Percentiles rank a stretch among this genome's conserved stretches.
Conservation (phyloP, 2,113 vertebrate genomes). For the Larimichthys crocea region DNA sequence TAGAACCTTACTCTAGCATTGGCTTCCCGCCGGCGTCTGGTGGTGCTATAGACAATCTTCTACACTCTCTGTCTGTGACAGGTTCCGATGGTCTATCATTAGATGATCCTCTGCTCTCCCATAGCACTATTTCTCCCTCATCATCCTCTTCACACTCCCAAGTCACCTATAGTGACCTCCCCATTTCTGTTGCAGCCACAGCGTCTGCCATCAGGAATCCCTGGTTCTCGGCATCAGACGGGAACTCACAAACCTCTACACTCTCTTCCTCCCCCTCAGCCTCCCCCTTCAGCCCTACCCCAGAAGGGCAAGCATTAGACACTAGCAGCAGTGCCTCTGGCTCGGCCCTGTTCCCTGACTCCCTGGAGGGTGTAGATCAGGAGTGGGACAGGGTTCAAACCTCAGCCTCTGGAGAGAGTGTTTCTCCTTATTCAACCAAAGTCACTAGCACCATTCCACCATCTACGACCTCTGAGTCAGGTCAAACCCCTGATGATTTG, state of each 20-base stretch:
- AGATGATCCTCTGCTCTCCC: constrained; percentile 70
- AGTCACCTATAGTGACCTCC: constrained; percentile 73
- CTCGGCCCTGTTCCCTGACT: constrained; percentile 85
- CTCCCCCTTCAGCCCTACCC: constrained; percentile 45
- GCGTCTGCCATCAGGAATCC: constrained; percentile 73
- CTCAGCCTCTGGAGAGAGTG: constrained; percentile 78
- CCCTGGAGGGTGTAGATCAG: constrained; percentile 86
- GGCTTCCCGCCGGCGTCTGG: constrained; percentile 73
- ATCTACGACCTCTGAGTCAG: constrained; percentile 35
- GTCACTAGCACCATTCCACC: constrained; percentile 22
- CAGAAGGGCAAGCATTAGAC: constrained; percentile 76
- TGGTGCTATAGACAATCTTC: constrained; percentile 63
- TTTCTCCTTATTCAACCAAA: constrained; percentile 26
- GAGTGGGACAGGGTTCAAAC: constrained; percentile 82
- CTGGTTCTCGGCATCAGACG: constrained; percentile 72
- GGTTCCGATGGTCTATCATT: constrained; percentile 58
- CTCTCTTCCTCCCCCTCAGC: constrained; percentile 62
- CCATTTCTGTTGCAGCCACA: constrained; percentile 84
- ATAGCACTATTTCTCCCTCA: constrained; percentile 48
- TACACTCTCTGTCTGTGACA: constrained; percentile 59
- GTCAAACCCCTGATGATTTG: constrained; percentile 53
- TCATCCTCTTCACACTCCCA: constrained; percentile 75
- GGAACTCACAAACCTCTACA: constrained; percentile 70
- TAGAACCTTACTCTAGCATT: constrained; percentile 53
- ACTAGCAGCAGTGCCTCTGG: constrained; percentile 84